Percentiles rank a stretch among this genome's conserved stretches.
Conservation (phyloP, 2,888 invertebrate genomes). For the Melanostoma scalare region DNA sequence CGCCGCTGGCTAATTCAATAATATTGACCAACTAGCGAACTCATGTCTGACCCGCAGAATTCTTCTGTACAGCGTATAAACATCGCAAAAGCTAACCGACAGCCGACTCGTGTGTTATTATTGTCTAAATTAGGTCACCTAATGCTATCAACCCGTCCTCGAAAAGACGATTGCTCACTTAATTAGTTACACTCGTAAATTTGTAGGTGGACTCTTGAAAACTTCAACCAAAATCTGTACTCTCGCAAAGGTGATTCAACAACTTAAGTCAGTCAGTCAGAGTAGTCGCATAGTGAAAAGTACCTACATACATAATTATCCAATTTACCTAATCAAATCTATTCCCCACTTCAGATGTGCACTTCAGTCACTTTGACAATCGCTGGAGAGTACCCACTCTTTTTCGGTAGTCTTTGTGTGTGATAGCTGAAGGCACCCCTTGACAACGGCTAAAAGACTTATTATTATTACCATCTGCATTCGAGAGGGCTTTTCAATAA, state of each 20-base stretch:
- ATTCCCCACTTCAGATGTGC: conserved; percentile 48
- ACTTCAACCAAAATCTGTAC: conserved; percentile 19
- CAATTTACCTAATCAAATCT: conserved; percentile 68
- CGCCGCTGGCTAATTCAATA: conserved; percentile 17
- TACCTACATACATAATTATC: conserved; percentile 55
- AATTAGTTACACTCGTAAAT: conserved; percentile 23
- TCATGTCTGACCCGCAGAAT: conserved; percentile 32
- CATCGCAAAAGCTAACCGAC: not conserved
- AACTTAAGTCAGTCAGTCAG: conserved; percentile 39
- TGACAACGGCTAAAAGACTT: no score
- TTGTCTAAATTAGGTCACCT: conserved; percentile 34
- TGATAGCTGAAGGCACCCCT: conserved; percentile 16
- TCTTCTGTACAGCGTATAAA: conserved; percentile 21
- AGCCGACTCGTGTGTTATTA: no score
- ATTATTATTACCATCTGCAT: conserved; percentile 56
- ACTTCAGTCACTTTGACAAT: conserved; percentile 44
- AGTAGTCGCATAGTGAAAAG: conserved; percentile 29
- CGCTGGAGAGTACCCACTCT: conserved; percentile 25
- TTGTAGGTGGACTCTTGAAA: conserved; percentile 15
- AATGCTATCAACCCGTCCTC: conserved; percentile 37
- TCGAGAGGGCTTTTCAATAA: conserved; percentile 54
- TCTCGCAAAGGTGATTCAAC: conserved; percentile 38
- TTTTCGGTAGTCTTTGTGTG: conserved; percentile 36
- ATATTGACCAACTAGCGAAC: conserved; percentile 34
- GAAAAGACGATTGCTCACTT: conserved; percentile 41